These are phyloP conservation scores for Tachysurus vachellii DNA, from an alignment of 2,113 vertebrate species.

Conservation along the genomic window DNA sequence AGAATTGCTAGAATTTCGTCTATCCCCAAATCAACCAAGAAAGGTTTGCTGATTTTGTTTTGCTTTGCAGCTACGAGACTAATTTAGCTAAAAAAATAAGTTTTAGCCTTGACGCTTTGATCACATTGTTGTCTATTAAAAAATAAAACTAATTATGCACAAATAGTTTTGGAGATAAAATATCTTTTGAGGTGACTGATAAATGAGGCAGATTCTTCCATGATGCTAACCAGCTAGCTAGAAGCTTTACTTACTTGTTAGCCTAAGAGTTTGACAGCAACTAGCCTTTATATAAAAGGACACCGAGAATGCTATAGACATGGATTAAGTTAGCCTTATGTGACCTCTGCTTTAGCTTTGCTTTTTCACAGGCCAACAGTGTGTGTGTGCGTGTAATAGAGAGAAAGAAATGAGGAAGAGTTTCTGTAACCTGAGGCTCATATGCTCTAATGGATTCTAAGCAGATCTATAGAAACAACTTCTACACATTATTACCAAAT, in stretches of 20 bases:
- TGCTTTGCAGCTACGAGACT: not conserved
- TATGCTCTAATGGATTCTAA: constrained; percentile 10
- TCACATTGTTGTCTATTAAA: not conserved
- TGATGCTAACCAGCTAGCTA: not conserved
- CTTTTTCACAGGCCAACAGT: constrained; percentile 6
- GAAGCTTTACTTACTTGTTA: not conserved
- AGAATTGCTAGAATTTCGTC: not conserved
- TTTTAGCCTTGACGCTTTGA: not conserved
- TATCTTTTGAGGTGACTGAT: not conserved
- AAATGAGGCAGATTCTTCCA: not conserved
- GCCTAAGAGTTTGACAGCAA: not conserved
- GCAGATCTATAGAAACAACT: constrained; percentile 30
- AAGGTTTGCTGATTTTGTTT: not conserved
- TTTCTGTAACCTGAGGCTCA: constrained; percentile 9
- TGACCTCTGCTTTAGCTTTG: not conserved
- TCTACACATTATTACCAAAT: constrained; percentile 17
- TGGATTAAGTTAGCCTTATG: not conserved
- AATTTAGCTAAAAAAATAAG: not conserved
- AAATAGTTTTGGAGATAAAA: not conserved
- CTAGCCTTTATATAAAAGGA: not conserved
- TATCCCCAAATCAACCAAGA: not conserved
- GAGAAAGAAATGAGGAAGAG: not conserved
- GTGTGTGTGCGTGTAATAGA: not conserved
- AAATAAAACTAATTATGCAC: not conserved
- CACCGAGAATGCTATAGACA: not conserved